These are phyloP conservation scores for Pseudachorutes palmiensis DNA, from an alignment of 1,140 invertebrate genomes.

Conservation along the genomic window DNA sequence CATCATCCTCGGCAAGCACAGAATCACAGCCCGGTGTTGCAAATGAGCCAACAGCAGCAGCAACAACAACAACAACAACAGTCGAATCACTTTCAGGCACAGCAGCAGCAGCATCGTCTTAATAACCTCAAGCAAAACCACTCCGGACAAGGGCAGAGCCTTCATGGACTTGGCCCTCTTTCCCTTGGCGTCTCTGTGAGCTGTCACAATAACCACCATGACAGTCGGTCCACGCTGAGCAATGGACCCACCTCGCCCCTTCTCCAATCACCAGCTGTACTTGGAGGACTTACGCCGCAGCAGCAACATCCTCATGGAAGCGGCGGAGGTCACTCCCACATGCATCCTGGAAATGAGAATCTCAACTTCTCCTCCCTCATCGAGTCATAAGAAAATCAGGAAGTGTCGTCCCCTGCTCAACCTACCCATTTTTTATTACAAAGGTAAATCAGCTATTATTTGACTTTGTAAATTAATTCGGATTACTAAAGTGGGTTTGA, in stretches of 20 bases:
- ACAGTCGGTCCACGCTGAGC: not conserved
- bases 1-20: constrained; percentile 19
- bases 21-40: not conserved
- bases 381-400: constrained; percentile 36
- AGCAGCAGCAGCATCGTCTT: constrained; percentile 20
- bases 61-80: constrained; percentile 7
- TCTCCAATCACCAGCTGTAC: not conserved
- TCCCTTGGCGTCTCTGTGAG: not conserved
- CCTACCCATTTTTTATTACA: no score
- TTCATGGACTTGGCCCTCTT: not conserved
- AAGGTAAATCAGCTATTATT: no score
- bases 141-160: not conserved
- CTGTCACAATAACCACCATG: constrained; percentile 20
- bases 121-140: constrained; percentile 20
- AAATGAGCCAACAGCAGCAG: constrained; percentile 12
- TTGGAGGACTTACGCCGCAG: constrained; percentile 1
- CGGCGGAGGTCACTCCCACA: constrained; percentile 18
- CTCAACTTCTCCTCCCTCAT: constrained; percentile 34
- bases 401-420: no score
- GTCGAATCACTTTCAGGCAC: no score
- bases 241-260: constrained; percentile 1
- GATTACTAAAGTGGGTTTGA: no score
- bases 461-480: no score
- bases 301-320: constrained; percentile 20
- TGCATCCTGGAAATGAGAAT: constrained; percentile 23